These are phyloP conservation scores for Dicaeum eximium DNA, from an alignment of 2,113 vertebrate genomes.

Conservation along the genomic window DNA sequence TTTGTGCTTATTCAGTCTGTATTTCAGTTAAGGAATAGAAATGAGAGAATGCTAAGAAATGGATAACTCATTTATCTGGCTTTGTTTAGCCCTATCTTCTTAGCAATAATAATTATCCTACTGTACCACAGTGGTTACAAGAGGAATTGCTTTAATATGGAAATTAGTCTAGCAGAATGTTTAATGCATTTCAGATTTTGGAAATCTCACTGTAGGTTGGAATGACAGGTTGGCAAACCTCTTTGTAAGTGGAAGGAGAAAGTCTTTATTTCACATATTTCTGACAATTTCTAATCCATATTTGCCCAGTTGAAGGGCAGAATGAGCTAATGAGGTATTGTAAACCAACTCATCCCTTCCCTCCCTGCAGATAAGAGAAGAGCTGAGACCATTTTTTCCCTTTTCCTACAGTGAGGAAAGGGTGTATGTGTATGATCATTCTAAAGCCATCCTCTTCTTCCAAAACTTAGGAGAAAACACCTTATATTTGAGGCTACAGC, in stretches of 20 bases:
- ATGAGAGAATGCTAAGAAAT: neutral
- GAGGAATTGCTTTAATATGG: neutral
- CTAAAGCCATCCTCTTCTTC: neutral
- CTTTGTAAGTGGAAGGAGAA: neutral
- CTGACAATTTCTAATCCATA: neutral
- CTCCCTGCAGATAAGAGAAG: neutral
- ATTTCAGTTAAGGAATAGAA: neutral
- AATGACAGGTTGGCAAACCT: neutral
- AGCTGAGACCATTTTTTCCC: neutral
- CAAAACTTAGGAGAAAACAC: neutral
- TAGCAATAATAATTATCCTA: neutral
- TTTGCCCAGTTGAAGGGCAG: neutral
- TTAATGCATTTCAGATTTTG: neutral
- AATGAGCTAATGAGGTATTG: neutral
- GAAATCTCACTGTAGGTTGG: neutral
- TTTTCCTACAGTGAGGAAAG: neutral
- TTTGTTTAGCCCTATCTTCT: neutral
- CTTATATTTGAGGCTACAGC: neutral
- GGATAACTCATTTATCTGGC: neutral
- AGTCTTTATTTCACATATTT: neutral
- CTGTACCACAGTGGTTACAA: neutral
- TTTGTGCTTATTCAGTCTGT: neutral
- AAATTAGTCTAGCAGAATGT: neutral
- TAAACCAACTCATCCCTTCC: neutral
- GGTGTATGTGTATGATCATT: fast-evolving